Conservation (phyloP, 1,140 invertebrate species). For the Diachasma alloeum region DNA sequence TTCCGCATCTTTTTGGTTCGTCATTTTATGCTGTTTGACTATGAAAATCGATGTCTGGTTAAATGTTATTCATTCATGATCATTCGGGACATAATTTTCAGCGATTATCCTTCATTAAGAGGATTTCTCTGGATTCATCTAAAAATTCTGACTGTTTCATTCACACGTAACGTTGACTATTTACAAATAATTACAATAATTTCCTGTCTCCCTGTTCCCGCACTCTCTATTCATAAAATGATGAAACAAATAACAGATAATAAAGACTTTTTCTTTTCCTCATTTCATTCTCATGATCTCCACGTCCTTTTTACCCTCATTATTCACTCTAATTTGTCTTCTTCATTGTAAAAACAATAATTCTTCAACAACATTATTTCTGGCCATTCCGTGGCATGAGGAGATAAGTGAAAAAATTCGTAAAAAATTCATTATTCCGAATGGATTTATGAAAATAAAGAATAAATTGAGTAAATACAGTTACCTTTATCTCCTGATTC, state of each 20-base stretch:
- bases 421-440: background rate
- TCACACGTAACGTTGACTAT: slow-evolving; percentile 45
- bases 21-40: slow-evolving; percentile 29
- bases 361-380: background rate
- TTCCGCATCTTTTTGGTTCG: slow-evolving; percentile 39
- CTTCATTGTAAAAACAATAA: background rate
- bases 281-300: slow-evolving; percentile 6
- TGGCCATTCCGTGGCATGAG: background rate
- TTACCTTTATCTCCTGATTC: background rate
- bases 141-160: background rate
- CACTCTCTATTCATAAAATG: slow-evolving; percentile 26
- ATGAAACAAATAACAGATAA: slow-evolving; percentile 42
- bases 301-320: background rate
- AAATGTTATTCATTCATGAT: slow-evolving; percentile 60
- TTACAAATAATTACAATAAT: slow-evolving; percentile 51
- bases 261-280: slow-evolving; percentile 35
- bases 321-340: background rate
- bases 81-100: slow-evolving; percentile 50
- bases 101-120: slow-evolving; percentile 23
- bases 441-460: background rate
- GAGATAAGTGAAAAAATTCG: slow-evolving; percentile 11
- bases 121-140: slow-evolving; percentile 19
- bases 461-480: background rate
- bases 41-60: slow-evolving; percentile 65
- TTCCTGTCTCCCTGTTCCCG: background rate